Evolutionary conservation across 2,113 vertebrate species (phyloP).

Genomic region (Murina feae): DNA sequence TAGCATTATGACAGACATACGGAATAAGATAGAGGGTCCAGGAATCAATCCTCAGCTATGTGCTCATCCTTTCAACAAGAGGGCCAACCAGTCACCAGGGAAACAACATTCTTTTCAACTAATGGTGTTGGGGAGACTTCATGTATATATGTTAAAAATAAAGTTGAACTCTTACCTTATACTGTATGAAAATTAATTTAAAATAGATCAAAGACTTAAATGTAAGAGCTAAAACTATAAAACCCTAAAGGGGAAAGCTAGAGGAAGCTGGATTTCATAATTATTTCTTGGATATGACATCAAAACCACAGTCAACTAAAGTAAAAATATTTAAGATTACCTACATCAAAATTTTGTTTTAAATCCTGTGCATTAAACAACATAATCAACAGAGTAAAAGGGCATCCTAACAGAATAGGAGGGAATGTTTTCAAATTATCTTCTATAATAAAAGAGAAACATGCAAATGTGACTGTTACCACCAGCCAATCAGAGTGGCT

Average conservation of each 20-base stretch:
- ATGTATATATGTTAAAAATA: neutral
- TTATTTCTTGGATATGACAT: neutral
- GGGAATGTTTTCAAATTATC: neutral
- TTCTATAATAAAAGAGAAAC: no score
- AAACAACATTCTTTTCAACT: neutral
- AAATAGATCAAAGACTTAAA: neutral
- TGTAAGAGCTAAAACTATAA: neutral
- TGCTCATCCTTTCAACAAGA: neutral
- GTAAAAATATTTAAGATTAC: neutral
- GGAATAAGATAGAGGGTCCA: neutral
- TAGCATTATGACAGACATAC: neutral
- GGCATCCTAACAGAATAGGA: neutral
- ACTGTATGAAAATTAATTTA: neutral
- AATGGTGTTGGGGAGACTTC: neutral
- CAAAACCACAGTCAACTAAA: neutral
- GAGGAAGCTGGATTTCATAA: neutral
- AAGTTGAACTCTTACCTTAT: neutral
- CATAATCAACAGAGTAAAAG: neutral
- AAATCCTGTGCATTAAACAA: neutral
- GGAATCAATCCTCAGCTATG: neutral
- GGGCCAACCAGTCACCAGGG: neutral
- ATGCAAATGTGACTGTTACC: no score
- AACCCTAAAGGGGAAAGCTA: neutral
- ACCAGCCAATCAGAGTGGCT: no score
- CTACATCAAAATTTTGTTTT: neutral